These are phyloP conservation scores for Oryctes rhinoceros DNA, from an alignment of 1,140 invertebrate genomes.

Conservation along the genomic window DNA sequence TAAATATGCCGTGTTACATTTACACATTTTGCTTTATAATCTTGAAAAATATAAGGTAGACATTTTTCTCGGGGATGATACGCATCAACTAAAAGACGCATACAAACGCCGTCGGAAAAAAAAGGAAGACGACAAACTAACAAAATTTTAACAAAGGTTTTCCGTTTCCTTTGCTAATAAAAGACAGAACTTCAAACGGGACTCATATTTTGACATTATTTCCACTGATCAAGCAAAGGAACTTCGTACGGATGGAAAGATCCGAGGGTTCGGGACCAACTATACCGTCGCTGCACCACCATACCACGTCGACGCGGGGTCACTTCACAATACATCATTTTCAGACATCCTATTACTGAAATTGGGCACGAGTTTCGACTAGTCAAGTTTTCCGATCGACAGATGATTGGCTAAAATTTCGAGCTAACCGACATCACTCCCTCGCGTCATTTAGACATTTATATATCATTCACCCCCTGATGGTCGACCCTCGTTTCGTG, in stretches of 20 bases:
- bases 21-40: too few relatives aligned
- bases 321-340: slow-evolving; percentile 56
- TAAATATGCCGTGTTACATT: too few relatives aligned
- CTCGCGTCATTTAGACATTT: slow-evolving; percentile 47
- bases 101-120: neutral
- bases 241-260: slow-evolving; percentile 33
- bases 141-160: slow-evolving; percentile 38
- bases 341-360: slow-evolving; percentile 56
- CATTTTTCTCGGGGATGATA: neutral
- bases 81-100: neutral
- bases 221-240: slow-evolving; percentile 50
- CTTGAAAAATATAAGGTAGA: neutral
- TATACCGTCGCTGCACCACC: neutral
- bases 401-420: slow-evolving; percentile 55
- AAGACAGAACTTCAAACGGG: slow-evolving; percentile 46
- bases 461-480: slow-evolving; percentile 47
- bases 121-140: slow-evolving; percentile 24
- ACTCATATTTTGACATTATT: slow-evolving; percentile 51
- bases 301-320: slow-evolving; percentile 44
- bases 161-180: slow-evolving; percentile 39
- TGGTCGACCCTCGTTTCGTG: slow-evolving; percentile 20
- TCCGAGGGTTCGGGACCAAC: slow-evolving; percentile 39
- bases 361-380: slow-evolving; percentile 49
- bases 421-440: slow-evolving; percentile 47
- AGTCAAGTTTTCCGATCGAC: slow-evolving; percentile 44